Evolutionary conservation across 2,888 invertebrate genomes (phyloP).

Genomic region (Therioaphis trifolii): DNA sequence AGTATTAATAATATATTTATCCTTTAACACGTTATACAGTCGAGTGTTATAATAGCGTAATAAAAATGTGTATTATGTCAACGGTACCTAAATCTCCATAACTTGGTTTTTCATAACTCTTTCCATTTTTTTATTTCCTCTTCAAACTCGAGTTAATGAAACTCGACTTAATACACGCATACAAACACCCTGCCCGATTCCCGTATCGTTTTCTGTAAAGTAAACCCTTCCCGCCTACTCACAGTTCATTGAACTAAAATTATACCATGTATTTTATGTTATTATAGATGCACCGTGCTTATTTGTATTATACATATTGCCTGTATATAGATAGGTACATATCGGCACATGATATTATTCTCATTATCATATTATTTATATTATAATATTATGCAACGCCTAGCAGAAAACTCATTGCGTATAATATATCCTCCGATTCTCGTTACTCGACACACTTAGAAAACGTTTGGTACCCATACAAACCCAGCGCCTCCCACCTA

Average conservation of each 20-base stretch:
- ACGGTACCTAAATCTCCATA: too few relatives aligned
- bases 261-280: not conserved
- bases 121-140: too few relatives aligned
- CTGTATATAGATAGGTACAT: not conserved
- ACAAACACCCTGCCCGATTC: too few relatives aligned
- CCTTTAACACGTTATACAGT: too few relatives aligned
- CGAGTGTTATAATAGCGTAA: too few relatives aligned
- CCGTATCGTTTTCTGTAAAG: slow-evolving; percentile 2
- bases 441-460: not conserved
- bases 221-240: not conserved
- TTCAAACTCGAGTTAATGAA: too few relatives aligned
- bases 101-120: too few relatives aligned
- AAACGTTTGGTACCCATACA: not conserved
- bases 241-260: not conserved
- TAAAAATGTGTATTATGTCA: too few relatives aligned
- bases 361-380: slow-evolving; percentile 6
- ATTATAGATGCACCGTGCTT: not conserved
- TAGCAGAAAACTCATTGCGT: not conserved
- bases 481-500: not conserved
- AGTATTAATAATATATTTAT: too few relatives aligned
- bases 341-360: not conserved
- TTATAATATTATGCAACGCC: slow-evolving; percentile 2
- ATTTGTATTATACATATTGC: not conserved
- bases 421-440: not conserved
- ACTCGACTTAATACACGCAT: too few relatives aligned